A percentile compares a stretch with the other conserved stretches of the same genome.
Evolutionary conservation across 2,797 vertebrate genomes (phyloP).

Genomic region (Poeciliopsis infans): DNA sequence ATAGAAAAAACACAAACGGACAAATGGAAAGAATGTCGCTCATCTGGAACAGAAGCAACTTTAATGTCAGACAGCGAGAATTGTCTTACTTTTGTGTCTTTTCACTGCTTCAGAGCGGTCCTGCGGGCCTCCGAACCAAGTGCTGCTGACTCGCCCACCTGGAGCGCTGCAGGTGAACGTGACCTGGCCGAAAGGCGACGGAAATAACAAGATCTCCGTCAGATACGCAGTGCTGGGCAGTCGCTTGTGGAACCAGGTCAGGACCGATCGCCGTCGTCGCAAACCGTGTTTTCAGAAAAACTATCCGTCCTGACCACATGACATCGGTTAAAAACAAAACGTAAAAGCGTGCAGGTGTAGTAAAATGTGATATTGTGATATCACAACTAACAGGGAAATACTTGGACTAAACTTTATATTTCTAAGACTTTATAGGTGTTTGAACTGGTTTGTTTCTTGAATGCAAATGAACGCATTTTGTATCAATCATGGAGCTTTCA

Average conservation of each 20-base stretch:
- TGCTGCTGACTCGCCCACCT: constrained; percentile 52
- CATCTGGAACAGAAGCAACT: not conserved
- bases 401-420: not conserved
- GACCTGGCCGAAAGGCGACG: constrained; percentile 48
- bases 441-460: too few species aligned
- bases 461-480: too few species aligned
- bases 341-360: not conserved
- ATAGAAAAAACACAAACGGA: not conserved
- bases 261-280: not conserved
- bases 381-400: not conserved
- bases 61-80: not conserved
- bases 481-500: too few species aligned
- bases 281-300: not conserved
- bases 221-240: constrained; percentile 54
- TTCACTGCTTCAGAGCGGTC: constrained; percentile 56
- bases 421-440: not conserved
- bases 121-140: constrained; percentile 63
- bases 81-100: not conserved
- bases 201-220: constrained; percentile 26
- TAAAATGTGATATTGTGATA: not conserved
- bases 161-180: constrained; percentile 54
- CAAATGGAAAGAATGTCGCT: not conserved
- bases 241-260: constrained; percentile 65
- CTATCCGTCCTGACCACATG: not conserved
- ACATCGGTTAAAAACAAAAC: not conserved